These are phyloP conservation scores for Noctua janthina DNA, from an alignment of 2,888 invertebrate species.

Conservation along the genomic window DNA sequence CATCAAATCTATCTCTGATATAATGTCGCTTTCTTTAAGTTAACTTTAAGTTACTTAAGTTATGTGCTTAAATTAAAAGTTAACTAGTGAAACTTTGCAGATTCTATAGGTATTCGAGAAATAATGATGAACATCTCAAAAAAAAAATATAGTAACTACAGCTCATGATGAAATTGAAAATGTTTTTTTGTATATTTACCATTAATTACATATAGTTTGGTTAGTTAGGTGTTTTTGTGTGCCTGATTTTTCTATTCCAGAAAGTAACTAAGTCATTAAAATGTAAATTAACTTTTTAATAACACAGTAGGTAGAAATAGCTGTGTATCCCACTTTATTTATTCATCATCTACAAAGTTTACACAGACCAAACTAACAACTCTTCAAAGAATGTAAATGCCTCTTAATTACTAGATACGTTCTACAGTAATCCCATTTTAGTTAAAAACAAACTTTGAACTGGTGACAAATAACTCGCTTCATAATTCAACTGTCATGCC, in stretches of 20 bases:
- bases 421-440: constrained; percentile 11
- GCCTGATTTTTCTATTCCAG: not conserved
- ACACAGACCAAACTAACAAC: constrained; percentile 1
- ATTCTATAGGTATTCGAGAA: not conserved
- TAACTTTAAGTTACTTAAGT: too few species aligned
- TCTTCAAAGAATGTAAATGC: constrained; percentile 39
- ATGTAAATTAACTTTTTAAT: constrained; percentile 14
- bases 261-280: constrained; percentile 4
- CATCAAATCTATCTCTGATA: not conserved
- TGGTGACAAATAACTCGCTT: constrained; percentile 45
- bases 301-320: constrained; percentile 7
- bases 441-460: constrained; percentile 52
- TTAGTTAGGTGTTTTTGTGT: not conserved
- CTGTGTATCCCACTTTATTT: constrained; percentile 21
- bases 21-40: not conserved
- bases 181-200: not conserved
- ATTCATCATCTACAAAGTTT: constrained; percentile 19
- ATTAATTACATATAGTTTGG: not conserved
- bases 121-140: not conserved
- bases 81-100: not conserved
- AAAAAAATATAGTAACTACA: not conserved
- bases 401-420: constrained; percentile 32
- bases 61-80: not conserved
- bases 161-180: not conserved
- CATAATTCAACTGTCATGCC: constrained; percentile 59